Evolutionary conservation across 2,888 invertebrate species (phyloP).

Genomic region (Nipponacmea schrenckii): DNA sequence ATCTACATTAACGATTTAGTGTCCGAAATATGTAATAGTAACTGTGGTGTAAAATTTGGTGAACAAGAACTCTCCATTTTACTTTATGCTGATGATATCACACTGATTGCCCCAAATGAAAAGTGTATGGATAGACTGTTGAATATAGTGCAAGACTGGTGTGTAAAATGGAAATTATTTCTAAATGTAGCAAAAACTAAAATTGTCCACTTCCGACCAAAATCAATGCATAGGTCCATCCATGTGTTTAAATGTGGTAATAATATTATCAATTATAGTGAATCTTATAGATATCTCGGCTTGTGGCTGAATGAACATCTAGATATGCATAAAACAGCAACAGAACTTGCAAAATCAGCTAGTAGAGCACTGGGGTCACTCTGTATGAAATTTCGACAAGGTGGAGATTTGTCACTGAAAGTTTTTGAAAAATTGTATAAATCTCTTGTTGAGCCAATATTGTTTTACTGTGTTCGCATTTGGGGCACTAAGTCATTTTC

Average conservation of each 20-base stretch:
- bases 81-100: constrained; percentile 20
- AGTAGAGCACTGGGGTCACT: constrained; percentile 16
- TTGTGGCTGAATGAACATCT: constrained; percentile 18
- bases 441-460: constrained; percentile 13
- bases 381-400: constrained; percentile 9
- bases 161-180: constrained; percentile 1
- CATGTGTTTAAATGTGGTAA: constrained; percentile 8
- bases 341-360: constrained; percentile 12
- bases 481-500: too few relatives aligned
- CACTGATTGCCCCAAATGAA: constrained; percentile 9
- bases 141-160: background rate
- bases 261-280: background rate
- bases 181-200: constrained; percentile 11
- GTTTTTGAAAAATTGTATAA: constrained; percentile 16
- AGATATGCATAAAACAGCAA: constrained; percentile 11
- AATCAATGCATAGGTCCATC: background rate
- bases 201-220: constrained; percentile 6
- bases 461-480: background rate
- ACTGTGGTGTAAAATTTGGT: constrained; percentile 13
- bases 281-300: constrained; percentile 18
- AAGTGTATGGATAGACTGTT: background rate
- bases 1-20: constrained; percentile 20
- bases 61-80: constrained; percentile 9
- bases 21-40: constrained; percentile 1
- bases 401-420: constrained; percentile 14